Evolutionary conservation across 1,140 invertebrate genomes (phyloP).

Genomic region (Zaprionus tsacasi): DNA sequence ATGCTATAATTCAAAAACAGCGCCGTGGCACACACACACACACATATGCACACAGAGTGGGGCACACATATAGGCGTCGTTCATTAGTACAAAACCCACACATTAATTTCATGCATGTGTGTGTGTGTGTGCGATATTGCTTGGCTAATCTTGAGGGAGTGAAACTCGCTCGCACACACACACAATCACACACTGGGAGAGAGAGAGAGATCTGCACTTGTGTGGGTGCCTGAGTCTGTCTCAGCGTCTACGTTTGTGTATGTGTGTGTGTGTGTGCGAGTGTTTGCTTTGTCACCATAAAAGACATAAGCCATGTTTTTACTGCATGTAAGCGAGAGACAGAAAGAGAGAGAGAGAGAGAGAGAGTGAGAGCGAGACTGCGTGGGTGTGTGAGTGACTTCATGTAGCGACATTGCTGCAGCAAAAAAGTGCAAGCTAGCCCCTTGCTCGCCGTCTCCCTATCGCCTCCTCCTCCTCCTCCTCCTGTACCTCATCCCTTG

Average conservation of each 20-base stretch:
- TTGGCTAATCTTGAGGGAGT: conserved; percentile 43
- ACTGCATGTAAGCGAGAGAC: conserved; percentile 18
- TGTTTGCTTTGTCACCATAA: conserved; percentile 73
- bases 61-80: conserved; percentile 46
- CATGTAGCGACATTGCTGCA: conserved; percentile 59
- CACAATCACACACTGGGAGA: not conserved
- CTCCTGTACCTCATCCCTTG: conserved; percentile 29
- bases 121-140: conserved; percentile 26
- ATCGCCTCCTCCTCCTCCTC: not conserved
- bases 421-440: conserved; percentile 56
- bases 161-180: conserved; percentile 7
- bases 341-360: not conserved
- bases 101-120: conserved; percentile 59
- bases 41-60: conserved; percentile 10
- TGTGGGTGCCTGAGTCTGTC: conserved; percentile 12
- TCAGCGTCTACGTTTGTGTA: conserved; percentile 4
- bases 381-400: conserved; percentile 57
- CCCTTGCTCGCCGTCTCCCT: not conserved
- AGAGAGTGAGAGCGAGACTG: not conserved
- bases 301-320: conserved; percentile 78
- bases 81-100: conserved; percentile 80
- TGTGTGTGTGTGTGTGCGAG: conserved; percentile 18
- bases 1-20: conserved; percentile 81
- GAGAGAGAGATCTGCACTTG: not conserved
- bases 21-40: conserved; percentile 34